Percentiles rank a stretch among this genome's conserved stretches.
phyloP scores from a whole-genome alignment of 2,113 vertebrate genomes.

The Notechis scutatus region DNA sequence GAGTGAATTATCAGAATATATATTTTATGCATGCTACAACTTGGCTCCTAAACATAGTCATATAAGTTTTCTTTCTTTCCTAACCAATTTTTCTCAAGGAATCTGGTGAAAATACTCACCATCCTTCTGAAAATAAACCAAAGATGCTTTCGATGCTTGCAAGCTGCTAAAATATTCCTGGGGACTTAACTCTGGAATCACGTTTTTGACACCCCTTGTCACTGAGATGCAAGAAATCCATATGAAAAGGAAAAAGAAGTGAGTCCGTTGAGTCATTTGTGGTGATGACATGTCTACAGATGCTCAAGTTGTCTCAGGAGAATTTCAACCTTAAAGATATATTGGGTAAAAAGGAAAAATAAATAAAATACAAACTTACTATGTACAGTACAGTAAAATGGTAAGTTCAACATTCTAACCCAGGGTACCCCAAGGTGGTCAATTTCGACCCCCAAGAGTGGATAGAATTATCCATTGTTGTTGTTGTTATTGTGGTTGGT shows the following conservation, averaged over 20 bases:
- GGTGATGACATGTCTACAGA: slow-evolving; percentile 19
- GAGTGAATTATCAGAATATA: not conserved
- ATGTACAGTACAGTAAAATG: not conserved
- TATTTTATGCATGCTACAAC: not conserved
- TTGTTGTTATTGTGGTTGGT: not conserved
- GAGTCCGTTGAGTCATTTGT: not conserved
- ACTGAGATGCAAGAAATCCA: slow-evolving; percentile 20
- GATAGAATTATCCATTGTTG: not conserved
- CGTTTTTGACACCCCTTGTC: not conserved
- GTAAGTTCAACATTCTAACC: not conserved
- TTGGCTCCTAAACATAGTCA: not conserved
- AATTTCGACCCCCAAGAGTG: not conserved
- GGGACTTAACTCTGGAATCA: slow-evolving; percentile 50
- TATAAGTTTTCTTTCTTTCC: not conserved
- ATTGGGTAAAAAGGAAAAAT: not conserved
- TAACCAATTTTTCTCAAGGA: not conserved
- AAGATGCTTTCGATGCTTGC: slow-evolving; percentile 60
- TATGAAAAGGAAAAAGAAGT: slow-evolving; percentile 26
- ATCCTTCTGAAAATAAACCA: slow-evolving; percentile 63
- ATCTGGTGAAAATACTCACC: slow-evolving; percentile 50
- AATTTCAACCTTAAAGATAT: slow-evolving; percentile 33
- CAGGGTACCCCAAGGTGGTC: not conserved
- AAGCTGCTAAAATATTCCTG: slow-evolving; percentile 56
- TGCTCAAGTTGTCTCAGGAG: not conserved
- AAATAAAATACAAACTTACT: not conserved